phyloP scores from a whole-genome alignment of 2,797 vertebrate genomes.

The Hipposideros larvatus region DNA sequence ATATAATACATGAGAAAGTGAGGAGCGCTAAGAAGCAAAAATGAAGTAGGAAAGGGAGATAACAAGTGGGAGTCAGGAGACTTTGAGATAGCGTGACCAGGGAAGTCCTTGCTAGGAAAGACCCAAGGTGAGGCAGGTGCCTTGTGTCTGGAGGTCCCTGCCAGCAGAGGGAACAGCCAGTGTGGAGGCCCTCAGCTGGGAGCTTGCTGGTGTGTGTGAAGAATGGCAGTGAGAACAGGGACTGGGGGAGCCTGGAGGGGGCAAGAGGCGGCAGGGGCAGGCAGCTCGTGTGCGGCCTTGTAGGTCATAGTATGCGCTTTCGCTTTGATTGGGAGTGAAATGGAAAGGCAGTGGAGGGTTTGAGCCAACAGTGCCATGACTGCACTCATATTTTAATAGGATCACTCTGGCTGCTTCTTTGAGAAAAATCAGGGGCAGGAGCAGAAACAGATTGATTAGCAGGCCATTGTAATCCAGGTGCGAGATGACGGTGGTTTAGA shows the following conservation, averaged over 20 bases:
- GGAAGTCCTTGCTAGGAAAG: neutral
- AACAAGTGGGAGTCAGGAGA: neutral
- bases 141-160: rapidly evolving
- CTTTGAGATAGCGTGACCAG: neutral
- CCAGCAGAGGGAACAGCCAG: neutral
- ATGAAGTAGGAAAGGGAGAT: neutral
- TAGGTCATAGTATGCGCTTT: neutral
- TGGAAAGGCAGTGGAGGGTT: neutral
- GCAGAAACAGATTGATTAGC: neutral
- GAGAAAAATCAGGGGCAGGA: neutral
- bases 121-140: neutral
- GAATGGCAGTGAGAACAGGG: neutral
- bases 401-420: neutral
- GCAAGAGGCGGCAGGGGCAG: neutral
- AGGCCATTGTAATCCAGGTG: neutral
- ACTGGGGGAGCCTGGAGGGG: neutral
- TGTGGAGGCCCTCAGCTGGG: neutral
- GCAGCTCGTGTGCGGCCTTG: rapidly evolving
- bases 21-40: neutral
- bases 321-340: neutral
- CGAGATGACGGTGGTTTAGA: neutral
- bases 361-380: neutral
- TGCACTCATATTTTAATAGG: neutral
- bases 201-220: neutral
- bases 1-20: neutral